phyloP scores from a whole-genome alignment of 2,888 invertebrate species.

The Chaetogeoica ovagalla region DNA sequence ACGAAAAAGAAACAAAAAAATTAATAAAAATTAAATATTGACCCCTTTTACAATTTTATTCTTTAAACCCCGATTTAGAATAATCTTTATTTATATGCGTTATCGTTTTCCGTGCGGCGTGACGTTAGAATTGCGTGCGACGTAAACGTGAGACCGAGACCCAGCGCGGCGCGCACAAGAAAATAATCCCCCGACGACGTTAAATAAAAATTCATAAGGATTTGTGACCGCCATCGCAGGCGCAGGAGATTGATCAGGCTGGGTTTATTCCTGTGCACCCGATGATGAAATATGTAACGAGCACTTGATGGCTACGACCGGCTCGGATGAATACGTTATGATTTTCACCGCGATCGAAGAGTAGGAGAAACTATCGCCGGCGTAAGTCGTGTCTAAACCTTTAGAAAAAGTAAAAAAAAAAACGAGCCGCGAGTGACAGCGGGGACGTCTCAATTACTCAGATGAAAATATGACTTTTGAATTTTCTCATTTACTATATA shows the following conservation, averaged over 20 bases:
- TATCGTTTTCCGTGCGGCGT: not conserved
- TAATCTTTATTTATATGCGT: not conserved
- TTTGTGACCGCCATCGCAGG: not conserved
- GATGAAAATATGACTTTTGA: too few relatives aligned
- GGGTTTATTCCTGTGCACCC: not conserved
- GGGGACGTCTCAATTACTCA: too few relatives aligned
- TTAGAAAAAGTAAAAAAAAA: not conserved
- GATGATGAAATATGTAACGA: slow-evolving; percentile 40
- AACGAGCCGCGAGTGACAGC: too few relatives aligned
- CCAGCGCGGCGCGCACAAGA: slow-evolving; percentile 4
- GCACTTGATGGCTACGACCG: slow-evolving; percentile 21
- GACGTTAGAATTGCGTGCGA: not conserved
- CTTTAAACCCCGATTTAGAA: too few relatives aligned
- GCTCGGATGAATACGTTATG: not conserved
- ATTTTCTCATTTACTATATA: too few relatives aligned
- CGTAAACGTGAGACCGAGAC: not conserved
- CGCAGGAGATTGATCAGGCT: not conserved
- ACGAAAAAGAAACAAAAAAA: too few relatives aligned
- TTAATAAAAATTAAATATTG: too few relatives aligned
- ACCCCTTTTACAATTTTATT: too few relatives aligned
- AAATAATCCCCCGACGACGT: not conserved
- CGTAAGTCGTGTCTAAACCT: not conserved
- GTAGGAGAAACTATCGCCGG: not conserved
- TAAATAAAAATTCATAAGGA: slow-evolving; percentile 40
- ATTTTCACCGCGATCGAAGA: too few relatives aligned